These are phyloP conservation scores for Thermophis baileyi DNA, from an alignment of 2,113 vertebrate genomes.

Conservation along the genomic window DNA sequence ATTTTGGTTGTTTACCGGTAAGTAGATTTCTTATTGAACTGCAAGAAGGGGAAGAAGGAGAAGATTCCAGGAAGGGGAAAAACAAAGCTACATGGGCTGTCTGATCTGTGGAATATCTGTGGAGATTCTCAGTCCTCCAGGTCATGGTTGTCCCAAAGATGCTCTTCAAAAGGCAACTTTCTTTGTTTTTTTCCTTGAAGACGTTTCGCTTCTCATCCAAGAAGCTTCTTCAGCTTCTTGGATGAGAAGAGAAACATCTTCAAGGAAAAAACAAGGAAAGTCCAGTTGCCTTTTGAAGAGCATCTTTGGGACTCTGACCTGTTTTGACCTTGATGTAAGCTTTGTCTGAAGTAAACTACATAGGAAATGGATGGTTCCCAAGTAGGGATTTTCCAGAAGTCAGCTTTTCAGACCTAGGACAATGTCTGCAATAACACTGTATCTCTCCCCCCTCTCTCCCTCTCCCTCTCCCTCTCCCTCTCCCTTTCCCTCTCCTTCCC, in stretches of 20 bases:
- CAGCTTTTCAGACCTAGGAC: neutral
- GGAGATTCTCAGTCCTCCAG: neutral
- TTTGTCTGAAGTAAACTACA: neutral
- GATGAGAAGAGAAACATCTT: no score
- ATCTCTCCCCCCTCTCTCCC: no score
- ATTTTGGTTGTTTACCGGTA: neutral
- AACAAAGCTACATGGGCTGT: neutral
- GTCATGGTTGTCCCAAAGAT: neutral
- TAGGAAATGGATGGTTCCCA: neutral
- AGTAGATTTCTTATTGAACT: neutral
- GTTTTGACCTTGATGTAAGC: no score
- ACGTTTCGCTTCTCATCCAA: no score
- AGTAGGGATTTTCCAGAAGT: neutral
- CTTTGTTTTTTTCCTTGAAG: no score
- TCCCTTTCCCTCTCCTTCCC: no score
- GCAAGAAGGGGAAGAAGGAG: neutral
- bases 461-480: accelerated
- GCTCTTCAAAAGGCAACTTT: neutral
- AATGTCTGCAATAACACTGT: neutral
- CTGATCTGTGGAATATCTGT: neutral
- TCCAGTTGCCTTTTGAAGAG: no score
- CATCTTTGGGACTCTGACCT: neutral
- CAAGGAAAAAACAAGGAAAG: no score
- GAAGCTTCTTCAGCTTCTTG: no score
- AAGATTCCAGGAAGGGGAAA: neutral